phyloP scores from a whole-genome alignment of 35 echinoderm and acorn worm genomes.

The Patiria miniata region DNA sequence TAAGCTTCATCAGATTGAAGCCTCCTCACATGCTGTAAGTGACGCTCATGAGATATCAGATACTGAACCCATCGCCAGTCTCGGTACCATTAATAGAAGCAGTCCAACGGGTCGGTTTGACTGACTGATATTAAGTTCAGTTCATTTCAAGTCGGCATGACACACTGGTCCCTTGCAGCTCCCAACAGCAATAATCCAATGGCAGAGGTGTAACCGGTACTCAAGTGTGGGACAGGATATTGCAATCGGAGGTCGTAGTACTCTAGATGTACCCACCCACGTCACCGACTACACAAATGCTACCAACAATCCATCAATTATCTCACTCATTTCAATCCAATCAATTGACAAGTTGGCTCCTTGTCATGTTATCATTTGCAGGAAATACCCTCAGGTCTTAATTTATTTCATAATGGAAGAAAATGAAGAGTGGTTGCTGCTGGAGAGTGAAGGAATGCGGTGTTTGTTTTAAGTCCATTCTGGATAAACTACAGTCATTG shows the following conservation, averaged over 20 bases:
- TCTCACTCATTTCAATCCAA: conserved; percentile 12
- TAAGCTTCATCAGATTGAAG: too few species aligned
- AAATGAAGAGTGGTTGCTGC: neutral
- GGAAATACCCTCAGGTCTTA: conserved; percentile 12
- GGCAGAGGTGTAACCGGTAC: neutral
- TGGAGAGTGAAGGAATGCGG: conserved; percentile 7
- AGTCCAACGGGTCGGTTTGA: too few species aligned
- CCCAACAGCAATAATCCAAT: neutral
- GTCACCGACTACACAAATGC: neutral
- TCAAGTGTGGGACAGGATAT: conserved; percentile 8
- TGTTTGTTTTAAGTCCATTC: too few species aligned
- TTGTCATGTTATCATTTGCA: conserved; percentile 13
- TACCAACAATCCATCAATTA: conserved; percentile 21
- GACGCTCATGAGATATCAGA: too few species aligned
- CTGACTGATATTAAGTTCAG: too few species aligned
- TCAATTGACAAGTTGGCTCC: conserved; percentile 3
- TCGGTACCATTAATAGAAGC: too few species aligned
- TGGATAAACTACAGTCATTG: too few species aligned
- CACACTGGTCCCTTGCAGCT: conserved; percentile 4
- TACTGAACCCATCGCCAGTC: too few species aligned
- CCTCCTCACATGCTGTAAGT: too few species aligned
- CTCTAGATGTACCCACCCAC: neutral
- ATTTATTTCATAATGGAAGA: conserved; percentile 15
- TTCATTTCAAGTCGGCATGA: neutral
- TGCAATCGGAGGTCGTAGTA: conserved; percentile 15